phyloP scores from a whole-genome alignment of 2,888 invertebrate genomes.

The Cistogaster globosa region DNA sequence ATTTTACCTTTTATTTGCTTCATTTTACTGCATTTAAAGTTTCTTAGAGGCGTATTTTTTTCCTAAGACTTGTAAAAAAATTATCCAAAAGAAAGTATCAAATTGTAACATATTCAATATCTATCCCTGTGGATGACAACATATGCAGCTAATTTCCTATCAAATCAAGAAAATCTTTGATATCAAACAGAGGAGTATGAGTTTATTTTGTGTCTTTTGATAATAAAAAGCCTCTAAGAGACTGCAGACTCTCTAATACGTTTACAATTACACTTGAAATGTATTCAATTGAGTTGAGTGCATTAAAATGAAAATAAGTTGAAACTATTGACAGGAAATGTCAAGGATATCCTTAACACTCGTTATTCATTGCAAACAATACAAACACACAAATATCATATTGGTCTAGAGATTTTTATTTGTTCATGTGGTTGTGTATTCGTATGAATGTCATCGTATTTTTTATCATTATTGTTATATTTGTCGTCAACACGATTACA shows the following conservation, averaged over 20 bases:
- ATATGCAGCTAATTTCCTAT: slow-evolving; percentile 73
- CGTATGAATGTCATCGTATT: slow-evolving; percentile 2
- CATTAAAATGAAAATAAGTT: slow-evolving; percentile 61
- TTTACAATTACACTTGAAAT: slow-evolving; percentile 68
- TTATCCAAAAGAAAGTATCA: slow-evolving; percentile 62
- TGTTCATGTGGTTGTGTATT: slow-evolving; percentile 8
- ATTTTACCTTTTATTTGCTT: slow-evolving; percentile 11
- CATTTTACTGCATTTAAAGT: slow-evolving; percentile 45
- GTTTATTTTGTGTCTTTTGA: slow-evolving; percentile 40
- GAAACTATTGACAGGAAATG: slow-evolving; percentile 80
- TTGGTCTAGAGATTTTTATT: slow-evolving; percentile 15
- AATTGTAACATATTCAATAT: slow-evolving; percentile 69
- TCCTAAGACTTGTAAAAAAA: slow-evolving; percentile 5
- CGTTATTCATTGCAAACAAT: slow-evolving; percentile 66
- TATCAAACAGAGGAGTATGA: slow-evolving; percentile 27
- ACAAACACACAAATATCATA: slow-evolving; percentile 51
- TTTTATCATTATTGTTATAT: slow-evolving; percentile 18
- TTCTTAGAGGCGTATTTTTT: slow-evolving; percentile 63
- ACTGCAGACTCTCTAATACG: slow-evolving; percentile 35
- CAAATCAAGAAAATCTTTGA: slow-evolving; percentile 68
- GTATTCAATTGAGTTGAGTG: slow-evolving; percentile 69
- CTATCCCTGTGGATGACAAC: slow-evolving; percentile 60
- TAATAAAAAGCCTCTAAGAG: slow-evolving; percentile 49
- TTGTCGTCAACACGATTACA: slow-evolving; percentile 56
- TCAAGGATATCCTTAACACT: slow-evolving; percentile 82